Evolutionary conservation across 2,797 vertebrate species (phyloP), one percentile per base, ranked within the genome.

Genomic region (Phaenicophaeus curvirostris): DNA sequence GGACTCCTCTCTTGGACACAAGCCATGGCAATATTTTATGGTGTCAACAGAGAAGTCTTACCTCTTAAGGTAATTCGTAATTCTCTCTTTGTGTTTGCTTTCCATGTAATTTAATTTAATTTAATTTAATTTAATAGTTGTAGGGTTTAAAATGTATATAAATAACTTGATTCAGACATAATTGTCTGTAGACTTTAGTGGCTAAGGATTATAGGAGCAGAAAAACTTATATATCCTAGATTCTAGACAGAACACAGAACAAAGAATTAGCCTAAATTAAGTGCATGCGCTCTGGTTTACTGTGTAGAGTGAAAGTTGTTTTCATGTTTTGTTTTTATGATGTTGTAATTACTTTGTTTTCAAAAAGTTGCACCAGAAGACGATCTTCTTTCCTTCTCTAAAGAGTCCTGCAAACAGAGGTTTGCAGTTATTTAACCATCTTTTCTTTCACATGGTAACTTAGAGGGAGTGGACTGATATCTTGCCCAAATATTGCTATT

Each of bases 1-100:
- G 98, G 98, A 59, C 97, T 98, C 50, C 96, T 98, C 20, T 98
- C 98, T 6, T 98, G 98, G 98, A 98, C 98, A n/a, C 87, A 96
- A 86, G 98, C 98, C 20, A 98, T 98, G 98, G 97, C 95, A 50
- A 96, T 77, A 15, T 98, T 98, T 96, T 98, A 97, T 86, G 96
- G 97, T 58, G 91, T 98, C 92, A 98, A 98, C 66, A 98, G 85
- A 96, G 97, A 98, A 51, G 98, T 98, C 58, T 88, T 98, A 65
- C 98, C 98, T 76, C 96, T 98, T 75, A 98, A 98, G 98, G 98
- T 98, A 97, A 97, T 85, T 13, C 2, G 57, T 57, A 48, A 50
- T 23, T 55, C 77, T 71, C 41, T 20, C 28, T 85, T 88, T 74
- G 21, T 59, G 31, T 80, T 93, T 76, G 21, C n/a, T 91, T 66